phyloP scores from a whole-genome alignment of 2,113 vertebrate genomes.

The Paramisgurnus dabryanus region DNA sequence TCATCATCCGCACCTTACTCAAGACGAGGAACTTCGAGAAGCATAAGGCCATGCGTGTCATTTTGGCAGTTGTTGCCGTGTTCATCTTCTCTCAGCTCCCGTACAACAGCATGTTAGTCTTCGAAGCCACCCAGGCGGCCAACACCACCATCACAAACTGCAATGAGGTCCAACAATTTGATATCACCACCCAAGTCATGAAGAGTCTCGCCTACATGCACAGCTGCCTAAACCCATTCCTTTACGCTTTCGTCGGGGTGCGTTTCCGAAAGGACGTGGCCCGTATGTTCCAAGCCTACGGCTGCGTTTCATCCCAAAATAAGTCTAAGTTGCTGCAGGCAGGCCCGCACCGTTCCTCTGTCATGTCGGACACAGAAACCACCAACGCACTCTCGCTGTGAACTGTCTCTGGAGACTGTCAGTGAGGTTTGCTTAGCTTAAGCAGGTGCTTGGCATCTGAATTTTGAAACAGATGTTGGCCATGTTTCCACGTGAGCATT shows the following conservation, averaged over 20 bases:
- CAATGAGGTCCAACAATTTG: slow-evolving; percentile 53
- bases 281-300: slow-evolving; percentile 61
- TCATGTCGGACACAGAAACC: slow-evolving; percentile 74
- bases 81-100: slow-evolving; percentile 87
- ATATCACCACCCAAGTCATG: slow-evolving; percentile 75
- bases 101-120: slow-evolving; percentile 78
- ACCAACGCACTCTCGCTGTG: slow-evolving; percentile 74
- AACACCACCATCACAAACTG: slow-evolving; percentile 66
- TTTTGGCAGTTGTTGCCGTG: slow-evolving; percentile 73
- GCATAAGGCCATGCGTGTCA: slow-evolving; percentile 84
- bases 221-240: slow-evolving; percentile 86
- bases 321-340: slow-evolving; percentile 2
- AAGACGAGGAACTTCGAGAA: slow-evolving; percentile 81
- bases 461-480: not conserved
- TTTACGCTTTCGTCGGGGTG: slow-evolving; percentile 84
- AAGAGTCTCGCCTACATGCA: slow-evolving; percentile 84
- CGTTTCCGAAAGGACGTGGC: slow-evolving; percentile 77
- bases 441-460: not conserved
- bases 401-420: not conserved
- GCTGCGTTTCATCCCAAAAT: slow-evolving; percentile 45
- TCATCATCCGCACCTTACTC: slow-evolving; percentile 79
- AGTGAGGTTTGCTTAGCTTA: not conserved
- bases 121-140: slow-evolving; percentile 70
- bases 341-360: slow-evolving; percentile 62
- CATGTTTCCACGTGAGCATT: not conserved